These are phyloP conservation scores for Platerodrilus igneus DNA, from an alignment of 2,888 invertebrate species.

Conservation along the genomic window DNA sequence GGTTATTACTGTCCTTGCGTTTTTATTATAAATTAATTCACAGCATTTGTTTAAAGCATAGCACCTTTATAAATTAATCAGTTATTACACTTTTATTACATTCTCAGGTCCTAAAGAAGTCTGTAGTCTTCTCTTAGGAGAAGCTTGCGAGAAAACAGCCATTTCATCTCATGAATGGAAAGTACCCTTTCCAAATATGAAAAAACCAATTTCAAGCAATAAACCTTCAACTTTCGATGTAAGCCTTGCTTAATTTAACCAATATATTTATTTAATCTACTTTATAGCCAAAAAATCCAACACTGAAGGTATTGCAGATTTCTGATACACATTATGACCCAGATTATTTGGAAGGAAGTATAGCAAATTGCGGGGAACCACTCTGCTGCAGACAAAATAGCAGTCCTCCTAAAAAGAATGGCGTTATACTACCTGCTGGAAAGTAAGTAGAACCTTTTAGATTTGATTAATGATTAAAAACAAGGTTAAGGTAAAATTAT, in stretches of 20 bases:
- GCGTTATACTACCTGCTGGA: conserved; percentile 69
- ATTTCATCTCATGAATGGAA: conserved; percentile 87
- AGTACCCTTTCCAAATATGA: conserved; percentile 76
- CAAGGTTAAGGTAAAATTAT: background rate
- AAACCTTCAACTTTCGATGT: too few relatives aligned
- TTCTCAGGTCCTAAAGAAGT: conserved; percentile 78
- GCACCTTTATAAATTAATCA: too few relatives aligned
- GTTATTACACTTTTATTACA: too few relatives aligned
- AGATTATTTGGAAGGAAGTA: conserved; percentile 80
- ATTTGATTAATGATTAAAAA: background rate
- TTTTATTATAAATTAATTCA: too few relatives aligned
- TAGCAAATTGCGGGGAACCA: conserved; percentile 91
- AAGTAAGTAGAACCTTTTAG: conserved; percentile 38
- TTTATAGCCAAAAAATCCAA: conserved; percentile 12
- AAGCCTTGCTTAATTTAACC: too few relatives aligned
- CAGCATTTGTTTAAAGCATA: too few relatives aligned
- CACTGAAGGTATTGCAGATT: conserved; percentile 89
- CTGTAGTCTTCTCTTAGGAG: conserved; percentile 86
- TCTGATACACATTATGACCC: conserved; percentile 96
- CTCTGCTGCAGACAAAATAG: conserved; percentile 84
- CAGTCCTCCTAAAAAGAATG: conserved; percentile 66
- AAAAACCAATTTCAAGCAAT: conserved; percentile 75
- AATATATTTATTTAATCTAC: background rate
- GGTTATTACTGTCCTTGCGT: too few relatives aligned
- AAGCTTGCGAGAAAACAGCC: conserved; percentile 80